Percentiles rank a stretch among this genome's conserved stretches.
Evolutionary conservation across 2,888 invertebrate species (phyloP).

Genomic region (Tachina fera): DNA sequence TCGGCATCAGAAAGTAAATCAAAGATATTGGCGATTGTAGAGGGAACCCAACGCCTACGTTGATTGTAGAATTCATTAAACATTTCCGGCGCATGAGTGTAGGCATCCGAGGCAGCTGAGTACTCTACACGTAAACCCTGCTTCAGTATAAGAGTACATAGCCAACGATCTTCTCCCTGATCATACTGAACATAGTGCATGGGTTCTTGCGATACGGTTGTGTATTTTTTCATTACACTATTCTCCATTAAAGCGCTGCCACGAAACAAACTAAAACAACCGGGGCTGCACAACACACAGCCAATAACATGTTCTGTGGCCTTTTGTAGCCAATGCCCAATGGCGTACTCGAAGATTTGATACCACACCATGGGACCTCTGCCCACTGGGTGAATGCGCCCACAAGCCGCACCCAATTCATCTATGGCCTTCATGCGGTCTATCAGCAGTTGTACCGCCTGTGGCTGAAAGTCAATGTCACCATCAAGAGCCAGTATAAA

Average conservation of each 20-base stretch:
- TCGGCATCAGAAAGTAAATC: conserved; percentile 92
- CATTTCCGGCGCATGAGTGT: conserved; percentile 95
- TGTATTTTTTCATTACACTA: conserved; percentile 94
- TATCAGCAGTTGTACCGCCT: conserved; percentile 90
- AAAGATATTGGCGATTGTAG: conserved; percentile 97
- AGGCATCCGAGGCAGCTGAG: conserved; percentile 97
- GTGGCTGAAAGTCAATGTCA: conserved; percentile 93
- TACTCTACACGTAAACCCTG: conserved; percentile 96
- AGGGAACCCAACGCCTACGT: conserved; percentile 97
- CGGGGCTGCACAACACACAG: conserved; percentile 95
- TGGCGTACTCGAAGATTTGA: conserved; percentile 94
- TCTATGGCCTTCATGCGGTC: conserved; percentile 94
- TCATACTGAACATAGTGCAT: conserved; percentile 95
- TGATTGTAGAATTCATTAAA: conserved; percentile 98
- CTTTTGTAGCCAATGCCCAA: conserved; percentile 97
- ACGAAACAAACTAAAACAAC: conserved; percentile 95
- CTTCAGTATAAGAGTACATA: conserved; percentile 95
- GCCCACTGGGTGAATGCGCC: conserved; percentile 94
- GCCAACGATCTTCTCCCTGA: conserved; percentile 98
- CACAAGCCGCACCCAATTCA: conserved; percentile 93
- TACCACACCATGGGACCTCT: conserved; percentile 93
- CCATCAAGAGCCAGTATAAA: conserved; percentile 93
- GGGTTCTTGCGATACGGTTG: conserved; percentile 90
- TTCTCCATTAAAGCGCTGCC: conserved; percentile 95
- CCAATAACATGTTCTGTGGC: conserved; percentile 95